Evolutionary conservation across 1,140 invertebrate genomes (phyloP), one percentile per base, ranked within the genome.

Genomic region (Metopolophium dirhodum): DNA sequence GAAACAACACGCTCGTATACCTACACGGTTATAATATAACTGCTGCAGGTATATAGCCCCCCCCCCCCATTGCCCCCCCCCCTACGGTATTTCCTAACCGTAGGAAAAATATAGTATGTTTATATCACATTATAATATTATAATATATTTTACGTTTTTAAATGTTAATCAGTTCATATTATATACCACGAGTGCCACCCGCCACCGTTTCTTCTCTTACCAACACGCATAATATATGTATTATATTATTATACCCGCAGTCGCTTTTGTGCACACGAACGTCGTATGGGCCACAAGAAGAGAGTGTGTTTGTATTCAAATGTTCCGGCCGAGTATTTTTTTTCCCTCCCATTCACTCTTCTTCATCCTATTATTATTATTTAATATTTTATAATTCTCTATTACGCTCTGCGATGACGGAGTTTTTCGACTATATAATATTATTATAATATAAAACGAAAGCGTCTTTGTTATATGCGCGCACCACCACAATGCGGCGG

Each of bases 301-400:
- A 89, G n/a, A 90, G 51, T 57, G 54, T 90, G 88, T 90, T 90
- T 41, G 88, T 90, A 90, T 90, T 90, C 88, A 90, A 90, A 90
- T 61, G 88, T 90, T 57, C 88, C 54, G 35, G 54, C n/a, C 54
- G 26, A 45, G 37, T 90, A 89, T 54, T 90, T 90, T 68, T 68
- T 57, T 37, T 90, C 18, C 14, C 9, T 35, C 47, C 47, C n/a
- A 23, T 49, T 89, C 35, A 37, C 35, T 35, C 18, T 35, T 88
- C 87, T 35, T 87, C 37, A 0, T 49, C 11, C 14, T 90, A 90
- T 90, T 90, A 90, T 90, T 37, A 51, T 51, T 49, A 35, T 51
- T 47, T 35, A 88, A 6, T 23, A 37, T 88, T 88, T 22, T 49
- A 49, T 87, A 49, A 49, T 54, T 54, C 8, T 49, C 23, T 54